Percentiles rank a stretch among this genome's conserved stretches.
phyloP scores from a whole-genome alignment of 1,140 invertebrate genomes.

The Planococcus citri region DNA sequence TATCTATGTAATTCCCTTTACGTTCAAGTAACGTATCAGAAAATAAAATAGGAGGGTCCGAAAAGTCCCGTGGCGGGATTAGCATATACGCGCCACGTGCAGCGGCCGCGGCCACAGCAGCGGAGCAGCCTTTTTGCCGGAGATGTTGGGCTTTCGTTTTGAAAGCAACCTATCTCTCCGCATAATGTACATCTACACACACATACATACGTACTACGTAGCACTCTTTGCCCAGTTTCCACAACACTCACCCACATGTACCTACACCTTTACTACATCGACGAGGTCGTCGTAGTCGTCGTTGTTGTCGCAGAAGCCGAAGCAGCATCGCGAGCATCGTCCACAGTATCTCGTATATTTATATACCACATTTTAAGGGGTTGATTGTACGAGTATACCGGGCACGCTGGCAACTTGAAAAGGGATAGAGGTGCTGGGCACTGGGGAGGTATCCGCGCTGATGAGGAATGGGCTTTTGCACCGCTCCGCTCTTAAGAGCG shows the following conservation, averaged over 20 bases:
- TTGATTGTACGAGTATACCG: not conserved
- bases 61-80: conserved; percentile 5
- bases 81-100: too few species aligned
- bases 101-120: not conserved
- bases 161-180: not conserved
- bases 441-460: not conserved
- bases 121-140: not conserved
- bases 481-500: too few species aligned
- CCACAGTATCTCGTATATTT: not conserved
- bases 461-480: not conserved
- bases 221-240: too few species aligned
- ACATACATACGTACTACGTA: not conserved
- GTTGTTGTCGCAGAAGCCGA: too few species aligned
- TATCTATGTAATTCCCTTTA: conserved; percentile 7
- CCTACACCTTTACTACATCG: too few species aligned
- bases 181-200: not conserved
- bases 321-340: too few species aligned
- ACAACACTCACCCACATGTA: too few species aligned
- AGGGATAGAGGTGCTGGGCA: not conserved
- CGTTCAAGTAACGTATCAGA: conserved; percentile 6
- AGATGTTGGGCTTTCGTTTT: not conserved
- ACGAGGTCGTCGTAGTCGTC: too few species aligned
- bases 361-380: not conserved
- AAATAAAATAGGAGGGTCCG: conserved; percentile 6
- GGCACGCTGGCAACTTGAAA: too few species aligned